Base-by-base conservation (phyloP, 23 tunicate species). In the Clavelina lepadiformis region DNA sequence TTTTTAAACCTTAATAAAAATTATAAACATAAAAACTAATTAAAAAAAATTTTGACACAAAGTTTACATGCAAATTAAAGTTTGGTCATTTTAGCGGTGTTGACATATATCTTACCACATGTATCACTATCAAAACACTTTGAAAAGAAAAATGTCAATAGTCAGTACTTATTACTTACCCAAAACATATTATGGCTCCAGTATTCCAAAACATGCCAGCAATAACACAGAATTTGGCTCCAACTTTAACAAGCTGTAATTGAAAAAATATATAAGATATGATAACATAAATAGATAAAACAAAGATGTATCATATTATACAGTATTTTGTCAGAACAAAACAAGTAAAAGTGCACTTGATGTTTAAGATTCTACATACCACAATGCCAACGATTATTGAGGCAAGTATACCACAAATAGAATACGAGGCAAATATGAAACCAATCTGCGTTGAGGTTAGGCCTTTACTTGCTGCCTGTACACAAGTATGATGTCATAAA, bases 181-280 rank as follows among this genome's bases (percentile, higher is more conserved):
- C 97, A 56, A 89, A 89, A 47, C 89, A 89, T 35, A 89, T 31
- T 5, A 79, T 74, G 32, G 85, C 76, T 2, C 83, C 97, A 54
- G 80, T 58, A 33, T 69, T 67, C 89, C 74, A 76, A 33, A 89
- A 71, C 97, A 89, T 74, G 44, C 97, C 97, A 51, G 80, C 55
- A 20, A 89, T 19, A 4, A 89, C 75, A 52, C 81, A 65, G 64
- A 81, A 81, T 78, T 89, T 89, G 21, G 97, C 89, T 28, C 97
- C 97, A 50, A 89, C 76, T 18, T 67, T 59, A 33, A 77, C 97
- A 21, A 89, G 58, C 97, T 79, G 70, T 22, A 79, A 67, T 59
- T 41, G 0, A 69, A 20, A 27, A 66, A 77, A 54, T 3, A 27
- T 46, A 18, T 44, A 19, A 63, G 23, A 5, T 35, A 35, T 35